phyloP scores from a whole-genome alignment of 2,888 invertebrate genomes.

The Thysanoteuthis rhombus region DNA sequence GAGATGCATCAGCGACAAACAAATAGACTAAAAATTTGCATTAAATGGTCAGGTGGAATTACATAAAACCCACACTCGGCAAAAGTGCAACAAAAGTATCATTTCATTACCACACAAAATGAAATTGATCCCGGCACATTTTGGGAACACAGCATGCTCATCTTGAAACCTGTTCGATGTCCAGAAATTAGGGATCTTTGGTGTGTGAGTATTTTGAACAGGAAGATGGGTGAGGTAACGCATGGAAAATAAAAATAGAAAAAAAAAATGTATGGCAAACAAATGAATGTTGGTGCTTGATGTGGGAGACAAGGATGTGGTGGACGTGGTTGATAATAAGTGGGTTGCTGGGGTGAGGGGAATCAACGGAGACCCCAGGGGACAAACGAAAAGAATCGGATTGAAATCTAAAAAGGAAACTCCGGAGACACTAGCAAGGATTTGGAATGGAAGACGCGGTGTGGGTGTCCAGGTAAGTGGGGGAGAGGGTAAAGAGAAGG shows the following conservation, averaged over 20 bases:
- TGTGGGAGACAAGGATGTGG: not conserved
- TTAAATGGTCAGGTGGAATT: no score
- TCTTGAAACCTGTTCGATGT: not conserved
- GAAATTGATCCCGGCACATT: no score
- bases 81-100: no score
- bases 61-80: no score
- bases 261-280: not conserved
- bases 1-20: no score
- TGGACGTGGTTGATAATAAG: not conserved
- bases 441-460: not conserved
- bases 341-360: not conserved
- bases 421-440: not conserved
- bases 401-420: not conserved
- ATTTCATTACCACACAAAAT: no score
- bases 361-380: not conserved
- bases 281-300: not conserved
- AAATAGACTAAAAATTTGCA: no score
- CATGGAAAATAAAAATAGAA: not conserved
- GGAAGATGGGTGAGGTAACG: not conserved
- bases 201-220: not conserved
- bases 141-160: no score
- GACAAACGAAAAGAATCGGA: not conserved
- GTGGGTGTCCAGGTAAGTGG: not conserved
- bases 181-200: not conserved
- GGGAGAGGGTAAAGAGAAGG: not conserved